Evolutionary conservation across 2,113 vertebrate genomes (phyloP).

Genomic region (Scolopax mira): DNA sequence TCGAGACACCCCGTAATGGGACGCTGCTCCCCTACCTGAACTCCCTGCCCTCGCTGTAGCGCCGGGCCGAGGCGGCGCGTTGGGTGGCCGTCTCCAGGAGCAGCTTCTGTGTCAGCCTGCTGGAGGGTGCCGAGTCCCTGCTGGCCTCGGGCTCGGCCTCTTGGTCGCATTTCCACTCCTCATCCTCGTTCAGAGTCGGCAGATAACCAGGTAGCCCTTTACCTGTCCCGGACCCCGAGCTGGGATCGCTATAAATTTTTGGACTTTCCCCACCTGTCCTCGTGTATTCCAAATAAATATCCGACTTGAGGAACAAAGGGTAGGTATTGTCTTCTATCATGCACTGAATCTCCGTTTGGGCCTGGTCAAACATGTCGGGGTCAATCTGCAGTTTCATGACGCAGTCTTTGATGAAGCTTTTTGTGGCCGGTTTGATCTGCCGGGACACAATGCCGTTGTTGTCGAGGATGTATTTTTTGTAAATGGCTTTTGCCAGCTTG

Average conservation of each 20-base stretch:
- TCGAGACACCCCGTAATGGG: background rate
- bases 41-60: slow-evolving; percentile 87
- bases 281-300: slow-evolving; percentile 96
- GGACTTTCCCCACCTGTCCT: slow-evolving; percentile 93
- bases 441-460: slow-evolving; percentile 90
- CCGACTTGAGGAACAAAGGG: slow-evolving; percentile 94
- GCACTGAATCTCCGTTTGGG: slow-evolving; percentile 93
- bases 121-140: slow-evolving; percentile 76
- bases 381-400: slow-evolving; percentile 90
- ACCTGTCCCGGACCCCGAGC: slow-evolving; percentile 83
- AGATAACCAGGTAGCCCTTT: slow-evolving; percentile 85
- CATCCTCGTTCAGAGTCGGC: slow-evolving; percentile 89
- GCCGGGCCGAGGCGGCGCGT: slow-evolving; percentile 72
- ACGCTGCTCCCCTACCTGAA: slow-evolving; percentile 82
- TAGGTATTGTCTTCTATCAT: slow-evolving; percentile 97
- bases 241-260: slow-evolving; percentile 86
- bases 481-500: slow-evolving; percentile 94
- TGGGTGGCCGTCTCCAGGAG: slow-evolving; percentile 85
- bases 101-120: slow-evolving; percentile 86
- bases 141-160: slow-evolving; percentile 72
- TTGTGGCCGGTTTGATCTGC: slow-evolving; percentile 94
- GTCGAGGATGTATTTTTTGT: slow-evolving; percentile 94
- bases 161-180: slow-evolving; percentile 90
- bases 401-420: slow-evolving; percentile 96
- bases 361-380: slow-evolving; percentile 97